Conservation (phyloP, 2,113 vertebrate genomes). For the Pollachius pollachius region DNA sequence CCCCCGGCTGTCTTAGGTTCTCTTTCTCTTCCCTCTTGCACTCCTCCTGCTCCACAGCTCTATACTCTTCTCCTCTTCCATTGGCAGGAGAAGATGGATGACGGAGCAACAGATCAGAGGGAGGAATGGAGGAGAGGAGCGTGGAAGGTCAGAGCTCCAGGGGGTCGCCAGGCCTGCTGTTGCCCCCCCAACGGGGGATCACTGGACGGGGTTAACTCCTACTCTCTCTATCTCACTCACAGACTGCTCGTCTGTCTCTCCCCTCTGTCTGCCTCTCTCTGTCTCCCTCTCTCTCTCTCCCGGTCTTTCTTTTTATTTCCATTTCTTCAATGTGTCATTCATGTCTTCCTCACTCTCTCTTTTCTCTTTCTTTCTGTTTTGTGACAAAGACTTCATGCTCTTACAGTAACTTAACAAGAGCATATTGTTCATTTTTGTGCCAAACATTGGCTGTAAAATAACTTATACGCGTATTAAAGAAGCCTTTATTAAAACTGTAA, state of each 20-base stretch:
- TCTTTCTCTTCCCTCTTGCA: conserved; percentile 3
- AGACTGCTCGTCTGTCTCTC: neutral
- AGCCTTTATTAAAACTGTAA: too few species aligned
- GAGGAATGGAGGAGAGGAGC: conserved; percentile 37
- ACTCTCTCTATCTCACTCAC: neutral
- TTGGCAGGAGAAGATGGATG: conserved; percentile 43
- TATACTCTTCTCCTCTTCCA: conserved; percentile 3
- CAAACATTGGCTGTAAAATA: too few species aligned
- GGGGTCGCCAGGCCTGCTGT: conserved; percentile 13
- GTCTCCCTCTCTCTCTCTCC: neutral
- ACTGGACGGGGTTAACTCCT: neutral
- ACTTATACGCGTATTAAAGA: too few species aligned
- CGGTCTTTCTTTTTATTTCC: neutral
- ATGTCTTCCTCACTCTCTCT: neutral
- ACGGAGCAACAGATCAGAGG: conserved; percentile 56
- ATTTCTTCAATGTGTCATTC: too few species aligned
- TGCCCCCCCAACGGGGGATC: conserved; percentile 16
- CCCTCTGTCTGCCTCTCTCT: neutral
- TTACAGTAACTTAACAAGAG: too few species aligned
- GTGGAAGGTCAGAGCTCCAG: conserved; percentile 30
- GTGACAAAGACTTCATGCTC: too few species aligned
- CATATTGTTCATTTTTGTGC: too few species aligned
- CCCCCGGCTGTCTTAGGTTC: neutral
- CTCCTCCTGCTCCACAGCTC: neutral
- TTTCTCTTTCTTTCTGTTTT: neutral